Base-by-base conservation (phyloP, 2,113 vertebrate genomes). In the Casuarius casuarius region DNA sequence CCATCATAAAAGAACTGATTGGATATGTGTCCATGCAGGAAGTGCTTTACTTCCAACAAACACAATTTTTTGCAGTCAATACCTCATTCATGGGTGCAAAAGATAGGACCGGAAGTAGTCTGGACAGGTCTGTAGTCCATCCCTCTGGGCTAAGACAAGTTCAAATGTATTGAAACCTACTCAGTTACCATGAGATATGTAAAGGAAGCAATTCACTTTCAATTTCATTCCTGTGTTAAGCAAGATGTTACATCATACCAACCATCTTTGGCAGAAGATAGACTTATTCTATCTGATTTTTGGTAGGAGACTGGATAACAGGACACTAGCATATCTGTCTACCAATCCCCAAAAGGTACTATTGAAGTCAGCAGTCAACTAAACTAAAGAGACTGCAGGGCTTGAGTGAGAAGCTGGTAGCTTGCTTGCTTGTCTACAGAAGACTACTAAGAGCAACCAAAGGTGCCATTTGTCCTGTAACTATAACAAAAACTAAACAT, bases 271-370 rank as follows among this genome's bases (percentile, higher is more conserved):
- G 82, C 23, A 62, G 22, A 66, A 78, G 51, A 8, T 9, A 56
- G 31, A 35, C 25, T 52, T 56, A 25, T 38, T 26, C 49, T 73
- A 12, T n/a, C 7, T 54, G 40, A 42, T 4, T 88, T 92, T 88
- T 77, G 33, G 12, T 12, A 66, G 10, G 22, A 6, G 2, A 26
- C 26, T 38, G 35, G 33, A 18, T 42, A 56, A 17, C 0, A 0
- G 40, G 21, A 48, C 42, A 42, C 7, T 65, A 9, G 15, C 42
- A n/a, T 2, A 67, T 33, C 38, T 56, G 9, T 59, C 83, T 70
- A 66, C 52, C 86, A 59, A 2, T 49, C 2, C 12, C 18, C 16
- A 46, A 35, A 84, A 49, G 5, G 16, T 66, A 44, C 28, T 20
- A 10, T 0, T 13, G 61, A 81, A 89, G 51, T 38, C 31, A 82